A percentile compares a stretch with the other conserved stretches of the same genome.
Evolutionary conservation across 2,797 vertebrate genomes (phyloP).

Genomic region (Diglossa cyanea): DNA sequence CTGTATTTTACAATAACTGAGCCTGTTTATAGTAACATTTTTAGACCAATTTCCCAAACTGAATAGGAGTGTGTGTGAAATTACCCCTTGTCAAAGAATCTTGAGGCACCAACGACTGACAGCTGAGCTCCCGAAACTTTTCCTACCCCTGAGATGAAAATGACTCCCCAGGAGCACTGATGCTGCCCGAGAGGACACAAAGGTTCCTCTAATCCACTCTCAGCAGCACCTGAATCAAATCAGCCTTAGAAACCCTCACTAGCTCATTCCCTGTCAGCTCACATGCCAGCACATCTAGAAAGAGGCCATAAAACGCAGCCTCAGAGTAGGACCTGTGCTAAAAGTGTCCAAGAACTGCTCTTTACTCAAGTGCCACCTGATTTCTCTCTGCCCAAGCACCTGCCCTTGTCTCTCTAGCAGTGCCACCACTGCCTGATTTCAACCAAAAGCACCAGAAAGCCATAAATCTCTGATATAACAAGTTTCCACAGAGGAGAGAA

Average conservation of each 20-base stretch:
- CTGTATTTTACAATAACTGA: neutral
- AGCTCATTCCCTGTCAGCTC: neutral
- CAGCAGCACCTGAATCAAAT: neutral
- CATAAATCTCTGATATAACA: neutral
- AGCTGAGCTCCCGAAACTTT: neutral
- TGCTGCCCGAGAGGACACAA: accelerated
- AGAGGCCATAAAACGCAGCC: neutral
- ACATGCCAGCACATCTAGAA: neutral
- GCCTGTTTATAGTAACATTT: neutral
- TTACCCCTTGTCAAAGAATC: neutral
- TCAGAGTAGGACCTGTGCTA: neutral
- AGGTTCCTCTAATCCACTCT: neutral
- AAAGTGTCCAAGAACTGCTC: neutral
- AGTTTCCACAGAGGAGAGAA: neutral
- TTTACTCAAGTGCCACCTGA: neutral
- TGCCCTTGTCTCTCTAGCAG: neutral
- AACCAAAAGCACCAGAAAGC: neutral
- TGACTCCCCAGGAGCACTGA: neutral
- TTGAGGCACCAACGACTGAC: neutral
- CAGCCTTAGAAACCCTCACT: neutral
- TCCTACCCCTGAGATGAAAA: neutral
- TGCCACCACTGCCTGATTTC: neutral
- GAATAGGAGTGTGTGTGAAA: neutral
- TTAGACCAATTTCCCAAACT: neutral
- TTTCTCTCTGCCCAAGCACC: neutral